These are phyloP conservation scores for Seira ritae DNA, from an alignment of 2,888 invertebrate genomes.

Conservation along the genomic window DNA sequence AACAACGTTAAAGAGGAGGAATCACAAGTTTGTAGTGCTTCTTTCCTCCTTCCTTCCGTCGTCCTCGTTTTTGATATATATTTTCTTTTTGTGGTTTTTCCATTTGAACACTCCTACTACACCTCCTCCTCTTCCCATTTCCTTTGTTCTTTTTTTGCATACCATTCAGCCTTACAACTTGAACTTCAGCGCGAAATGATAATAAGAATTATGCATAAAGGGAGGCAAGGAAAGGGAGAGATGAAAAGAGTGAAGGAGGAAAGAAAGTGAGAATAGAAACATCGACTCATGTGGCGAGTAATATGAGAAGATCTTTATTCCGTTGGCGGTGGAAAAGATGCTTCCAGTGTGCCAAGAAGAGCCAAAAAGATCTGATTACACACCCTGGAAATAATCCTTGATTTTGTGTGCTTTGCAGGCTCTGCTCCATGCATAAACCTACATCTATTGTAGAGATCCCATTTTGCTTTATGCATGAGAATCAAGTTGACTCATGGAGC, in stretches of 20 bases:
- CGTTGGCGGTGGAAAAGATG: not conserved
- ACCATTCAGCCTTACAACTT: not conserved
- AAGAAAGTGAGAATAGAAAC: slow-evolving; percentile 5
- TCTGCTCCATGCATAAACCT: not conserved
- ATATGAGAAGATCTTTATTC: too few relatives aligned
- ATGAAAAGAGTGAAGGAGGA: slow-evolving; percentile 18
- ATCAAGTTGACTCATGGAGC: not conserved
- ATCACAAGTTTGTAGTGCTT: too few relatives aligned
- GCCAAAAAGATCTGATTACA: not conserved
- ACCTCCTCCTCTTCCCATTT: slow-evolving; percentile 24
- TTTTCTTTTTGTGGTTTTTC: slow-evolving; percentile 35
- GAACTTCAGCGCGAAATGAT: too few relatives aligned
- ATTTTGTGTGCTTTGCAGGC: too few relatives aligned
- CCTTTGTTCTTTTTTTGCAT: slow-evolving; percentile 21
- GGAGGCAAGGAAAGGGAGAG: not conserved
- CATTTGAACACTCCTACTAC: slow-evolving; percentile 31
- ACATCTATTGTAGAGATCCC: not conserved
- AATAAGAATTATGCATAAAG: too few relatives aligned
- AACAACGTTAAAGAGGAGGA: too few relatives aligned
- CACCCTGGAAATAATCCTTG: slow-evolving; percentile 1
- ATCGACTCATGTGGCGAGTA: not conserved
- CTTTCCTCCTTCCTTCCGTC: too few relatives aligned
- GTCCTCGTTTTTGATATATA: slow-evolving; percentile 1
- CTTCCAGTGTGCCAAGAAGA: slow-evolving; percentile 22
- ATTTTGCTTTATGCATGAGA: not conserved